Evolutionary conservation across 2,888 invertebrate species (phyloP), one percentile per base, ranked within the genome.

Genomic region (Resseliella maxima): DNA sequence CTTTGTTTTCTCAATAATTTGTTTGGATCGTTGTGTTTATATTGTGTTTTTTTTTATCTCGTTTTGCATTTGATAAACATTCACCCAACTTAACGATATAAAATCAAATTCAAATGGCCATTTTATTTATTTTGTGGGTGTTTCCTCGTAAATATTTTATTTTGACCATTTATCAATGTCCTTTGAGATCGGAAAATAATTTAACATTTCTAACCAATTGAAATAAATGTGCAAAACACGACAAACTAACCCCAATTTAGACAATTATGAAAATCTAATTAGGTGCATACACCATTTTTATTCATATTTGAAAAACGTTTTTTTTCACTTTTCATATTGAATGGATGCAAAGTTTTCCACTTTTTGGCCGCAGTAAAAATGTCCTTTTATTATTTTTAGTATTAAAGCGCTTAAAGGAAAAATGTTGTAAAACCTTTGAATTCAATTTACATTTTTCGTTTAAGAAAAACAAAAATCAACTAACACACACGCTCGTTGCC

Each of bases 91-190:
- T 3, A 50, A 50, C 6, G 15, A 10, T 24, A 12, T 0, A 72
- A 72, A 72, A 72, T 72, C 27, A 72, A 72, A 72, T 15, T 31
- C 41, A n/a, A 59, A 59, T 59, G 27, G 24, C 59, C 18, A 72
- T 72, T 72, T 72, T 72, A 72, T 72, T 72, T 72, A 72, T 72
- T 72, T 31, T 31, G 35, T 72, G 31, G 31, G 59, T 59, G 59
- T n/a, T 59, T 18, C n/a, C n/a, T 41, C 5, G 41, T 41, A 41
- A 41, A 41, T 41, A 12, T 41, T 41, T 50, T 18, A 50, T 50
- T 50, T 50, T n/a, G n/a, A 24, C 72, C 15, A 24, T 3, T 59
- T n/a, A 50, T 50, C 18, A 50, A 50, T 50, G 18, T 50, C 46
- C 46, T 2, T 50, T 15, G 18, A 50, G 12, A 2, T 15, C 46